phyloP scores from a whole-genome alignment of 2,113 vertebrate genomes.

The Colaptes auratus region DNA sequence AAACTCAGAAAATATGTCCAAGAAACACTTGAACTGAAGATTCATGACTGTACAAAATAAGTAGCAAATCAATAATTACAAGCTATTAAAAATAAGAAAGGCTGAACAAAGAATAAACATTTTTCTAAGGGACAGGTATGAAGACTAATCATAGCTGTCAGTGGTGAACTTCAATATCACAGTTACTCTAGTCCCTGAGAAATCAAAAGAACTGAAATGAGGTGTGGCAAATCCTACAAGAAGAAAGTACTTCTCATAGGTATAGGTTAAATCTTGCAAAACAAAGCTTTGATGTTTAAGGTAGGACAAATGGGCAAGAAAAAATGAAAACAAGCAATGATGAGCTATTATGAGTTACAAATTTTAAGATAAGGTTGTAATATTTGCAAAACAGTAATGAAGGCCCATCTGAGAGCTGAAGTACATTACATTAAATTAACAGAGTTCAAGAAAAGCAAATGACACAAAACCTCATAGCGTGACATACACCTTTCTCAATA shows the following conservation, averaged over 20 bases:
- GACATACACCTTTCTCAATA: not conserved
- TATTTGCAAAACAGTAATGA: not conserved
- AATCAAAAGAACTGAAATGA: not conserved
- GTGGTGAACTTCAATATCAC: not conserved
- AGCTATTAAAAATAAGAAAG: not conserved
- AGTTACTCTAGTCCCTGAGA: not conserved
- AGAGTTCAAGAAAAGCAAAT: not conserved
- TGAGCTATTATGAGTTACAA: not conserved
- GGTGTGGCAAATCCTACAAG: not conserved
- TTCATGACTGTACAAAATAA: not conserved
- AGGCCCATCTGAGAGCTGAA: not conserved
- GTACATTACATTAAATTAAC: not conserved
- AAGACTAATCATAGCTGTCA: not conserved
- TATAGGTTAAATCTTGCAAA: not conserved
- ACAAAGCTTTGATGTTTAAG: not conserved
- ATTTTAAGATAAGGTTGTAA: not conserved
- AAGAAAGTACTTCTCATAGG: not conserved
- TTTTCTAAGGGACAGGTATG: not conserved
- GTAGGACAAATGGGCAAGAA: not conserved
- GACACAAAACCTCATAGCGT: not conserved
- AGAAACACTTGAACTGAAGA: not conserved
- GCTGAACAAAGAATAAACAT: not conserved
- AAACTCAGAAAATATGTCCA: not conserved
- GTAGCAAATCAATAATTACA: not conserved
- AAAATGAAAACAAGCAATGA: not conserved